Evolutionary conservation across 64 coral and sea anemone genomes (phyloP), one percentile per base, ranked within the genome.

Genomic region (Pocillopora damicornis): DNA sequence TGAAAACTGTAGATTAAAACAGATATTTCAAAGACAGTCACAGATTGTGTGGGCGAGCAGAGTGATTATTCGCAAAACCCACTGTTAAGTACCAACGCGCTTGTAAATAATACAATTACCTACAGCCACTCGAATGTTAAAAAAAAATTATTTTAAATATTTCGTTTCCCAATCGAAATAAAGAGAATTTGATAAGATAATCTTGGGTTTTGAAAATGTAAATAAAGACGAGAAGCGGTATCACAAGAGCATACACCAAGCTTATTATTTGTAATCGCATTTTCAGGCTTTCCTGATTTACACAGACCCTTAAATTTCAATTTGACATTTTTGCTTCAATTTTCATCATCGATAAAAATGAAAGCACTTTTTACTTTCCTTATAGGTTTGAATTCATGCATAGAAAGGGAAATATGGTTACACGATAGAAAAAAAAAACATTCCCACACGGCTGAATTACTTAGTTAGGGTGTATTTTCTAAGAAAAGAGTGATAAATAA

Each of bases 241-340:
- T 59, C 7, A 79, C 15, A 1, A 59, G 4, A 22, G 57, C 1
- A 60, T 18, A 79, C 23, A 14, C 56, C 12, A 23, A 5, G 1
- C 22, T 79, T 56, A 60, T 60, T 79, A 79, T 59, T 79, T 79
- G 23, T 60, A 79, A 79, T 79, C 57, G 56, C 77, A 60, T 79
- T 79, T 79, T 61, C 13, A 79, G 20, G 58, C 75, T 58, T 81
- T 37, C 26, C 14, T 16, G 62, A 63, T 81, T 81, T 63, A 63
- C 62, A 13, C 14, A 81, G 14, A 80, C 2, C 51, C n/a, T 60
- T 22, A n/a, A 60, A 60, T 59, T n/a, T 60, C 59, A 26, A 11
- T 57, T 18, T 15, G 75, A 77, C 16, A 77, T 56, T 79, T 60
- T 60, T n/a, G n/a, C 20, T 79, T 79, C 15, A 63, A 81, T 37